phyloP scores from a whole-genome alignment of 2,113 vertebrate species.

The Phylloscopus whistleri region DNA sequence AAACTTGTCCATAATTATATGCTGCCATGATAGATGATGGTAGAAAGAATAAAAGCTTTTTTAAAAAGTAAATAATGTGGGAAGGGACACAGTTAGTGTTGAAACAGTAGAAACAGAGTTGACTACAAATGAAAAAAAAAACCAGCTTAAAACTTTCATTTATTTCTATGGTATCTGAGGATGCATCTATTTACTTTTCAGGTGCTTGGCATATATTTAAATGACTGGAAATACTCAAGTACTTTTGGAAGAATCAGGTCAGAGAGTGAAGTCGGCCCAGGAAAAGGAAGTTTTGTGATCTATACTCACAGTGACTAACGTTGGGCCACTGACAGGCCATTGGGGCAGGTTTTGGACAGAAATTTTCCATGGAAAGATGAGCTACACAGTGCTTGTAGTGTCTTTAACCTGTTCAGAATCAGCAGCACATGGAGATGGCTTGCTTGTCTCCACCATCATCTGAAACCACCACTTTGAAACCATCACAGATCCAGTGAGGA shows the following conservation, averaged over 20 bases:
- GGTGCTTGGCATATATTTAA: neutral
- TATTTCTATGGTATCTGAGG: neutral
- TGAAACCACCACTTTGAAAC: neutral
- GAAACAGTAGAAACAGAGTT: neutral
- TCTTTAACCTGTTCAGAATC: neutral
- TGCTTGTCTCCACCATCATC: neutral
- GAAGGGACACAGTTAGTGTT: neutral
- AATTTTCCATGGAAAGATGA: neutral
- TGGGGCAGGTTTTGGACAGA: neutral
- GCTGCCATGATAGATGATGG: neutral
- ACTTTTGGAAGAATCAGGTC: neutral
- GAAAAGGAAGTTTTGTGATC: neutral
- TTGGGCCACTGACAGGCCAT: fast-evolving
- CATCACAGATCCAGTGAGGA: neutral
- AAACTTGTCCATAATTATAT: neutral
- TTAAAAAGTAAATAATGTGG: neutral
- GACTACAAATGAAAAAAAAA: neutral
- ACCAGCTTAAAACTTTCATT: neutral
- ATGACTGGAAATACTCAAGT: neutral
- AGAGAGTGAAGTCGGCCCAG: neutral
- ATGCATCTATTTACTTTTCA: neutral
- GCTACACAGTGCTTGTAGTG: fast-evolving
- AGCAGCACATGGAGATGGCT: neutral
- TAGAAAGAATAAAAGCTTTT: neutral
- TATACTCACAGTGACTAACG: neutral